A percentile compares a stretch with the other conserved stretches of the same genome.
These are phyloP conservation scores for Acrocera orbiculus DNA, from an alignment of 2,888 invertebrate species.

Conservation along the genomic window DNA sequence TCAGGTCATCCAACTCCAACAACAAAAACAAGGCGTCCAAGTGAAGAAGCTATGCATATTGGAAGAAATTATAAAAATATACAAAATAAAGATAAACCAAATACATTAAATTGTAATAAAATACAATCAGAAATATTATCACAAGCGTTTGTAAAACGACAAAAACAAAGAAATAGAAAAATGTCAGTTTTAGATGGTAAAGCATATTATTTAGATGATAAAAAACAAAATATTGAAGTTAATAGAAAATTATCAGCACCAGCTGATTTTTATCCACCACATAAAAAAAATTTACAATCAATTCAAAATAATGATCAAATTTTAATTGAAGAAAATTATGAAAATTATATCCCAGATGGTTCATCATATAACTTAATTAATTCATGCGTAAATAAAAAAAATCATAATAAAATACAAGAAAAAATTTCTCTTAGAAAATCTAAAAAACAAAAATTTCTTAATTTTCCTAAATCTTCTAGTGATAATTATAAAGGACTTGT, in stretches of 20 bases:
- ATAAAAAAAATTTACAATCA: conserved; percentile 37
- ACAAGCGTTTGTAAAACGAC: too few relatives aligned
- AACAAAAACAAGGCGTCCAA: conserved; percentile 47
- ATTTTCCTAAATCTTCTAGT: too few relatives aligned
- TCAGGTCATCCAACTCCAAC: conserved; percentile 32
- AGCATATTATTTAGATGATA: conserved; percentile 30
- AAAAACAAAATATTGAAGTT: conserved; percentile 35
- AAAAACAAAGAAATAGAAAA: conserved; percentile 22
- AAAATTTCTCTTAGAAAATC: too few relatives aligned
- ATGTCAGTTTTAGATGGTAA: conserved; percentile 26
- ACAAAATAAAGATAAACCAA: conserved; percentile 24
- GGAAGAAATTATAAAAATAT: conserved; percentile 41
- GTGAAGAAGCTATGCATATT: conserved; percentile 51
- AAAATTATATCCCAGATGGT: too few relatives aligned
- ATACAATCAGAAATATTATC: background rate
- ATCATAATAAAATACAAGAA: too few relatives aligned
- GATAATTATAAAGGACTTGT: conserved; percentile 14
- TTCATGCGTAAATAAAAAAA: too few relatives aligned
- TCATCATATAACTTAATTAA: too few relatives aligned
- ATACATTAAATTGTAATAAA: conserved; percentile 3
- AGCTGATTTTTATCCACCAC: conserved; percentile 37
- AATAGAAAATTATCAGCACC: conserved; percentile 42
- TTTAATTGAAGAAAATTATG: too few relatives aligned
- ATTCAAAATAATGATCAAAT: too few relatives aligned
- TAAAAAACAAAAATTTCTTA: conserved; percentile 14